Base-by-base conservation (phyloP, 2,113 vertebrate genomes). In the Rhinopomastus cyanomelas region DNA sequence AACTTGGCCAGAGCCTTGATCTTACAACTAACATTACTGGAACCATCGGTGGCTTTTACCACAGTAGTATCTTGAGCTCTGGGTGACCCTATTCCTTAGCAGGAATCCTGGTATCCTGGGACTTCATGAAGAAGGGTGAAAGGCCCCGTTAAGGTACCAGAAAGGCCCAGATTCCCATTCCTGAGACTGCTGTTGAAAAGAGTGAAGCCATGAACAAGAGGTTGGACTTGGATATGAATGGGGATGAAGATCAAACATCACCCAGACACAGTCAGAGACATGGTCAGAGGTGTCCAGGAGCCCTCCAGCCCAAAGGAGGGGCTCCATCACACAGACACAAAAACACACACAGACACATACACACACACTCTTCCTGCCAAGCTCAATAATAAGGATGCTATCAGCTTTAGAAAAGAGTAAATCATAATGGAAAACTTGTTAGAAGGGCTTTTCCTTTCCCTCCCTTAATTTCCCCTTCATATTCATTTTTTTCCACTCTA, bases 101-200 rank as follows among this genome's bases (percentile, higher is more conserved):
- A 66, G 65, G 32, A 60, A 52, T 4, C 44, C 66, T 53, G 61
- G 6, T n/a, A 37, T 7, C 3, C 48, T 5, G 18, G 11, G 18
- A 11, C 39, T 51, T 27, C 13, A 0, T 3, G 29, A n/a, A 46
- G 48, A 20, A 9, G 30, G 53, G 15, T 51, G 66, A 37, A 89
- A 48, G 22, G 29, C 3, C 3, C 22, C 8, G 12, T 1, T 0
- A 10, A 34, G 30, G n/a, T 7, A 32, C 34, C 44, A 56, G 36
- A n/a, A 81, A 71, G 42, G 7, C 25, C 20, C 73, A 60, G 8
- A 46, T 62, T 80, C 46, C 53, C 21, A 3, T 12, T 14, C 34
- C 49, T 3, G 6, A 19, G 61, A 5, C 14, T 6, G 25, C 51
- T 81, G 51, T 15, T n/a, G 48, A 15, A 11, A 29, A 6, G 30